Evolutionary conservation across 2,113 vertebrate species (phyloP).

Genomic region (Malurus alboscapulatus): DNA sequence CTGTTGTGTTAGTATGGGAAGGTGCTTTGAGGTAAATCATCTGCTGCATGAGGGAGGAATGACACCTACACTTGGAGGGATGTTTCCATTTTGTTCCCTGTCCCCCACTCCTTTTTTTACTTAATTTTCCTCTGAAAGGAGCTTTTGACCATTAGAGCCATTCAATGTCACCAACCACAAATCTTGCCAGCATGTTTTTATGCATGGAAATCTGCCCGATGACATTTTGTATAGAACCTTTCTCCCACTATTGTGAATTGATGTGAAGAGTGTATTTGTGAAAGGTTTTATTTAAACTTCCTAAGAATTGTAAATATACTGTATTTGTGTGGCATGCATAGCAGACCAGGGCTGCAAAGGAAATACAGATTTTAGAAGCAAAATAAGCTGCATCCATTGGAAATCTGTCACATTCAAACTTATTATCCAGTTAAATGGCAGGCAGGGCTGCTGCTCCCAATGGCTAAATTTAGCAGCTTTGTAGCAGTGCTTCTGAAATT

Average conservation of each 20-base stretch:
- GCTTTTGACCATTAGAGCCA: background rate
- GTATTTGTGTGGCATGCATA: background rate
- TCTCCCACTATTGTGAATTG: background rate
- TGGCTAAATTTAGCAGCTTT: background rate
- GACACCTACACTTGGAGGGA: background rate
- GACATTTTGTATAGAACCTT: background rate
- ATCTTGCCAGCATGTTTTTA: background rate
- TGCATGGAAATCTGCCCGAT: background rate
- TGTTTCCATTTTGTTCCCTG: background rate
- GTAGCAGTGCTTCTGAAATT: background rate
- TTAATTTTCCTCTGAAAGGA: background rate
- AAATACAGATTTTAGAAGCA: background rate
- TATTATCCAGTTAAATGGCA: background rate
- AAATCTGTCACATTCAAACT: background rate
- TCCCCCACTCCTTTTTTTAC: accelerated
- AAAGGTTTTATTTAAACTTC: background rate
- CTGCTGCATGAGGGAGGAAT: background rate
- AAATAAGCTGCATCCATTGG: background rate
- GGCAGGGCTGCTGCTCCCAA: background rate
- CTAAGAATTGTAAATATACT: background rate
- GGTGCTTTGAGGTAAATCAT: background rate
- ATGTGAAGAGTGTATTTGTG: background rate
- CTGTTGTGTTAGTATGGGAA: background rate
- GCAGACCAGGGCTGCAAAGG: background rate
- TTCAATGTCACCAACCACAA: background rate